Evolutionary conservation across 2,888 invertebrate genomes (phyloP).

Genomic region (Parascotia fuliginaria): DNA sequence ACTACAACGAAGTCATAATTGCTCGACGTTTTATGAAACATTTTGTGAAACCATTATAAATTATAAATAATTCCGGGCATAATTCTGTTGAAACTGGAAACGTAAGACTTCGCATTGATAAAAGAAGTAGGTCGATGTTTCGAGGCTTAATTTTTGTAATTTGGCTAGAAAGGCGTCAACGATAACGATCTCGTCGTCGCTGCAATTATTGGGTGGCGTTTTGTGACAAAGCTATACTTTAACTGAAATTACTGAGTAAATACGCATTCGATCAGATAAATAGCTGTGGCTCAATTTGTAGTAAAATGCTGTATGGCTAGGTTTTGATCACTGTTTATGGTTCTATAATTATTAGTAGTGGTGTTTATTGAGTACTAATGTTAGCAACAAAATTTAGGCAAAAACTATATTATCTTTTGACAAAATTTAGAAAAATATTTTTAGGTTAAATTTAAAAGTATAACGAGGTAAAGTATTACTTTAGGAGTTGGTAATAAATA

Average conservation of each 20-base stretch:
- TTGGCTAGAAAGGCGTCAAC: constrained; percentile 62
- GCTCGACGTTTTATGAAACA: constrained; percentile 42
- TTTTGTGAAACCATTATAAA: constrained; percentile 21
- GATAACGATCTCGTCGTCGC: constrained; percentile 71
- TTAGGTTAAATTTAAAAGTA: too few relatives aligned
- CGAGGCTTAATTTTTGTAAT: constrained; percentile 66
- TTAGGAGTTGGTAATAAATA: too few relatives aligned
- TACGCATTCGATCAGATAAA: constrained; percentile 49
- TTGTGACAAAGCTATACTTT: constrained; percentile 66
- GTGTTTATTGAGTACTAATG: too few relatives aligned
- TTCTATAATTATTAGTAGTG: too few relatives aligned
- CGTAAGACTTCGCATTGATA: constrained; percentile 10
- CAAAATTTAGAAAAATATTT: too few relatives aligned
- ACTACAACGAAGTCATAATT: constrained; percentile 56
- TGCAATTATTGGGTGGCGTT: constrained; percentile 70
- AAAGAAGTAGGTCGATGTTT: constrained; percentile 54
- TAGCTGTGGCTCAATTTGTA: constrained; percentile 25
- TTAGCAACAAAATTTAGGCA: too few relatives aligned
- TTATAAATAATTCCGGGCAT: too few relatives aligned
- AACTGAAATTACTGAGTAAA: constrained; percentile 69
- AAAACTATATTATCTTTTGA: too few relatives aligned
- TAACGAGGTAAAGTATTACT: too few relatives aligned
- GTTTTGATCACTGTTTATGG: too few relatives aligned
- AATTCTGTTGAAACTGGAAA: not conserved
- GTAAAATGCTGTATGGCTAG: constrained; percentile 10